Base-by-base conservation (phyloP, 1,140 invertebrate genomes). In the Atta cephalotes region DNA sequence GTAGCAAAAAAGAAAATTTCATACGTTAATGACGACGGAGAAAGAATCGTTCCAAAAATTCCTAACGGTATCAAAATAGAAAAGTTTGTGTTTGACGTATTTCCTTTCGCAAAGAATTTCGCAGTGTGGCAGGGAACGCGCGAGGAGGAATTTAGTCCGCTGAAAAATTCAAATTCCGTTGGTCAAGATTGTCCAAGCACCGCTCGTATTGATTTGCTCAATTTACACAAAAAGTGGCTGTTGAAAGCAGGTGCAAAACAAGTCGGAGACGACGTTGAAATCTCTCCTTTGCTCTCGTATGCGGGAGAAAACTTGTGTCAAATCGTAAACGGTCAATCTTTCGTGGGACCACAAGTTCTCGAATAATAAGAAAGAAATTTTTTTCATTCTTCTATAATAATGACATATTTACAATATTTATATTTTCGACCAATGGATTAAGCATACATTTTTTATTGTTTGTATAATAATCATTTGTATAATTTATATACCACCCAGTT, bases 41-140 rank as follows among this genome's bases (percentile, higher is more conserved):
- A 96, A 31, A 95, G 96, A 63, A 95, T 97, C 14, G 97, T 97
- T 78, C 99, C 99, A 0, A 96, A 96, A 0, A 96, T 97, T 92
- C 97, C 98, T 0, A 99, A 99, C 94, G 99, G 99, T 28, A 99
- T 99, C 87, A 99, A 99, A 96, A 98, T 99, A 94, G 99, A 99
- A 92, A 99, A 99, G 95, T 99, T 99, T 95, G 97, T 99, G 2
- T 99, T 99, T 94, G 99, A 99, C 95, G 99, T 99, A 0, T 99
- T 99, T 94, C 97, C 98, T 92, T 99, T 98, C 94, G 96, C 98
- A 0, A 96, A 98, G 94, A 98, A 97, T 89, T 98, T 99, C 93
- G 98, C 97, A 25, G 98, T 98, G 4, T 98, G 99, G 97, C 98
- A 99, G 96, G 99, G 99, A 0, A 96, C 97, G 0, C 96, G 99